These are phyloP conservation scores for Struthidea cinerea DNA, from an alignment of 2,113 vertebrate genomes.

Conservation along the genomic window DNA sequence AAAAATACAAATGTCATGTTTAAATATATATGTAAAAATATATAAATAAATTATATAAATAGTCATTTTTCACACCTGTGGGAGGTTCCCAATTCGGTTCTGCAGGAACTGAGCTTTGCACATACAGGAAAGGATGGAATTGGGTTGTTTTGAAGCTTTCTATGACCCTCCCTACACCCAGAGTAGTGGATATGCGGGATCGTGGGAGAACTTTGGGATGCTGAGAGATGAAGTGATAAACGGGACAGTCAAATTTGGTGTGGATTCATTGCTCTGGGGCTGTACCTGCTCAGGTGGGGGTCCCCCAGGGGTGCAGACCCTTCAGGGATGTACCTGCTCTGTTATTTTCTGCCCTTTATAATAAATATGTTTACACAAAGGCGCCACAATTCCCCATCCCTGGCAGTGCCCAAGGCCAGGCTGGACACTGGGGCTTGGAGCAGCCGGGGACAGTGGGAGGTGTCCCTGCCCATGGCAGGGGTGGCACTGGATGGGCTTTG, in stretches of 20 bases:
- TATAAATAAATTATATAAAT: background rate
- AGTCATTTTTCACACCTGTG: background rate
- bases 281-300: background rate
- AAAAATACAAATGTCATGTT: background rate
- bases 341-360: background rate
- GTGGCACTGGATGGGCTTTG: fast-evolving
- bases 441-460: background rate
- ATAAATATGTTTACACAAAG: fast-evolving
- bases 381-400: background rate
- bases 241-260: background rate
- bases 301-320: background rate
- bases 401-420: background rate
- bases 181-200: background rate
- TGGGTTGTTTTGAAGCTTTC: background rate
- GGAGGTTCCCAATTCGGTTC: background rate
- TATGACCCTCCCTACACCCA: background rate
- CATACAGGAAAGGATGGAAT: background rate
- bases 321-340: background rate
- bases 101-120: background rate
- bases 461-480: background rate
- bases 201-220: background rate
- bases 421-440: background rate
- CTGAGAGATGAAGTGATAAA: background rate
- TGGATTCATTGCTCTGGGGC: background rate
- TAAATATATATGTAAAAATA: background rate